Evolutionary conservation across 2,113 vertebrate genomes (phyloP), one percentile per base, ranked within the genome.

Genomic region (Upupa epops): DNA sequence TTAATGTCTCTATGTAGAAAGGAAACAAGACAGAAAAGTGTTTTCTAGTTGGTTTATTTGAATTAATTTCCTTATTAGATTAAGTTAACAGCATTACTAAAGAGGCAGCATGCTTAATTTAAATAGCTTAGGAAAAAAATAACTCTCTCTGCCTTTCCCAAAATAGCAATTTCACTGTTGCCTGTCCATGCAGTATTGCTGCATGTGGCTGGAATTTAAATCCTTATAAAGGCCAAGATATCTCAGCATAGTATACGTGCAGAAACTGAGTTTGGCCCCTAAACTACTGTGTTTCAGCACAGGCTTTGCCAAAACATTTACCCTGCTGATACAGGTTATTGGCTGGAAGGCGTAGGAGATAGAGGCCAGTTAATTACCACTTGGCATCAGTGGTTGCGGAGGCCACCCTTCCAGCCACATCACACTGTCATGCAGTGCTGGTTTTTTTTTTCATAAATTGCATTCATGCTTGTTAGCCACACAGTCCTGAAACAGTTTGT

Each of bases 11-110:
- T 26, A 31, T 63, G 11, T 52, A 71, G 56, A 45, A 31, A 52
- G 70, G 59, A 90, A 90, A 25, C 51, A 49, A 91, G 56, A 19
- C 64, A 83, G 51, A 74, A 59, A 87, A 77, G 8, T 48, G 18
- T 87, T 90, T 93, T 69, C 48, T 83, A 17, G 45, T 66, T 87
- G 60, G 80, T 87, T 85, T 96, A 66, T 90, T 89, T n/a, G n/a
- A n/a, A n/a, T n/a, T n/a, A n/a, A n/a, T n/a, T n/a, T n/a, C n/a
- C n/a, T n/a, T n/a, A n/a, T n/a, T n/a, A n/a, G n/a, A n/a, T n/a
- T n/a, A n/a, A n/a, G n/a, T n/a, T n/a, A n/a, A n/a, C n/a, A n/a
- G n/a, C n/a, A n/a, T n/a, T n/a, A n/a, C n/a, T 11, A 16, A 72
- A 72, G 22, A 65, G 48, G 28, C 40, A 72, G 25, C 26, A 24